Evolutionary conservation across 2,888 invertebrate species (phyloP).

Genomic region (Eupeodes latifasciatus): DNA sequence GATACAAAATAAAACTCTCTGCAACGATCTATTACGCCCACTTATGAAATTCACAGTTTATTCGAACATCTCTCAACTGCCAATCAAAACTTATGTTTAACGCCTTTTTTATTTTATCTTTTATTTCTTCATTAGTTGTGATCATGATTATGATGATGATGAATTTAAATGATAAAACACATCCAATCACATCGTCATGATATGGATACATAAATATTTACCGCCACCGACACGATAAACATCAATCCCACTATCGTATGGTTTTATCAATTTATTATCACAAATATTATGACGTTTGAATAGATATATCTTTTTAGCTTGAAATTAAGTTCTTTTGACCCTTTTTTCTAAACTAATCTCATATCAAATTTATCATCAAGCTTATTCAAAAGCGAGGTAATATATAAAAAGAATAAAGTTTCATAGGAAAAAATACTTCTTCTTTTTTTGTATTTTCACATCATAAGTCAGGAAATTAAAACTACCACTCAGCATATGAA

Average conservation of each 20-base stretch:
- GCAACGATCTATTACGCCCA: constrained; percentile 2
- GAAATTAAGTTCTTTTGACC: constrained; percentile 12
- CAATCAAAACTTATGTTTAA: constrained; percentile 30
- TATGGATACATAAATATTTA: background rate
- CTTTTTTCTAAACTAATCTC: background rate
- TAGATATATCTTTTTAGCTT: background rate
- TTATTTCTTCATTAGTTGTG: background rate
- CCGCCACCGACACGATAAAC: constrained; percentile 10
- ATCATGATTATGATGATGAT: constrained; percentile 7
- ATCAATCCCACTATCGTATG: constrained; percentile 19
- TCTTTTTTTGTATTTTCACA: constrained; percentile 3
- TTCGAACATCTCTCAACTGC: constrained; percentile 22
- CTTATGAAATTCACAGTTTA: constrained; percentile 23
- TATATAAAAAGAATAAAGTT: constrained; percentile 10
- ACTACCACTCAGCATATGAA: constrained; percentile 46
- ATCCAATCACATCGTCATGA: constrained; percentile 10
- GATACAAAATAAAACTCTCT: background rate
- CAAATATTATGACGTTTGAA: constrained; percentile 38
- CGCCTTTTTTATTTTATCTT: constrained; percentile 34
- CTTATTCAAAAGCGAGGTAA: background rate
- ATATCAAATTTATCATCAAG: constrained; percentile 17
- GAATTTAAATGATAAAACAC: constrained; percentile 36
- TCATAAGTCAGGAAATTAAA: constrained; percentile 24
- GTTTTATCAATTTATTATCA: constrained; percentile 13
- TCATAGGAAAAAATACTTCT: background rate